Conservation (phyloP, 2,797 vertebrate genomes). For the Melopsittacus undulatus region DNA sequence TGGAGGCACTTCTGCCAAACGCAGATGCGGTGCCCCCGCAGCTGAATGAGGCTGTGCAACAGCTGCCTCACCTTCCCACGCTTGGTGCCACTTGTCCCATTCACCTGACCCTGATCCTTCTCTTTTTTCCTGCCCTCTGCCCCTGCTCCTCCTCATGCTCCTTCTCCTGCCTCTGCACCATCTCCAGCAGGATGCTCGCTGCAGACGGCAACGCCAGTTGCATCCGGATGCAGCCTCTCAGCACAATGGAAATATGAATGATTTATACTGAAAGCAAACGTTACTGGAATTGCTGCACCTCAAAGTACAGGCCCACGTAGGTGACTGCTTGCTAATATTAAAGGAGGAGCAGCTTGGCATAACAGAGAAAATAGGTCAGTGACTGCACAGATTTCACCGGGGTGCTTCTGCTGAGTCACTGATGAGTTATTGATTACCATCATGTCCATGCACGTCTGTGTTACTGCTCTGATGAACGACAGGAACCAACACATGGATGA, state of each 20-base stretch:
- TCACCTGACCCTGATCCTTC: background rate
- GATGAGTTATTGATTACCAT: constrained; percentile 1
- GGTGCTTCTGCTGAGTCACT: constrained; percentile 35
- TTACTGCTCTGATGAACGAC: background rate
- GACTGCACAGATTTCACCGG: background rate
- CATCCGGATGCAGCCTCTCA: background rate
- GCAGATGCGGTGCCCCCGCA: background rate
- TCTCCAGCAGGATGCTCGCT: background rate
- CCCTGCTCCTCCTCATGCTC: background rate
- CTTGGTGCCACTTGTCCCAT: background rate
- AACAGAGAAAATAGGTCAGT: background rate
- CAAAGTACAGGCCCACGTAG: background rate
- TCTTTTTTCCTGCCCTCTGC: background rate
- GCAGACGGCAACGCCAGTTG: background rate
- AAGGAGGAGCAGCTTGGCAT: background rate
- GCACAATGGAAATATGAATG: background rate
- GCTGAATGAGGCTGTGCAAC: background rate
- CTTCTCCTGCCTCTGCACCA: background rate
- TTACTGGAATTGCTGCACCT: background rate
- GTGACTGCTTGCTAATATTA: background rate
- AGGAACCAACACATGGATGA: background rate
- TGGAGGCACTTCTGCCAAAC: background rate
- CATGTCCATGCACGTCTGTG: fast-evolving
- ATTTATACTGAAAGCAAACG: background rate
- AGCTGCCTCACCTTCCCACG: background rate